Base-by-base conservation (phyloP, 2,113 vertebrate species). In the Corynorhinus townsendii region DNA sequence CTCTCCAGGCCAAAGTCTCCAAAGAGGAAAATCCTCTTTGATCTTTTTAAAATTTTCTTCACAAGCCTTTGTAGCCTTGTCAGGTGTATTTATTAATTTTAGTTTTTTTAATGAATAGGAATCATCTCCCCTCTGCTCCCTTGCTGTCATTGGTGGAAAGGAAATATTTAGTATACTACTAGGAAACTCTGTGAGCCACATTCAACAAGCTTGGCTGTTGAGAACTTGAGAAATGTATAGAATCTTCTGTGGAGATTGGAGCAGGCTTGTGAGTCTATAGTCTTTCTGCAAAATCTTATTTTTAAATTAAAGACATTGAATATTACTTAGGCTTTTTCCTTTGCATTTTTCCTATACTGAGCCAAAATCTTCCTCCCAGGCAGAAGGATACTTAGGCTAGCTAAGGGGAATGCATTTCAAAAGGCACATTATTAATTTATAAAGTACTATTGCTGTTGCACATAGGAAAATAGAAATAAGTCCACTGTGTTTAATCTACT, bases 351-450 rank as follows among this genome's bases (percentile, higher is more conserved):
- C 71, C 83, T 83, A 7, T 76, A 64, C 69, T 92, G 84, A 94
- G 72, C 52, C 81, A 75, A 83, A 72, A 86, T 93, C 54, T 94
- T 97, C 59, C 35, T 80, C 22, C 35, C 26, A 90, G 62, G 68
- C 85, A 92, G 88, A 93, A 93, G 84, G 54, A 56, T 95, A 72
- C 72, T 95, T 82, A 72, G 33, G 47, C 47, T 56, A 82, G 82
- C 86, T 92, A 68, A 96, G 86, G 30, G 90, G 86, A 95, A 92
- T 89, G 73, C 64, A 64, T 85, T 95, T 72, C 94, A 89, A 90
- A 68, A 85, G 75, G n/a, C 45, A 40, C 86, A 96, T 91, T 92
- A 84, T 86, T 96, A 96, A 96, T 93, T 94, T 83, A 95, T 95
- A 89, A 84, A 96, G 91, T 92, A 86, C 92, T 88, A 68, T 95